Conservation (phyloP, 30 jellyfish, hydroid and myxozoan genomes). For the Clytia hemisphaerica region DNA sequence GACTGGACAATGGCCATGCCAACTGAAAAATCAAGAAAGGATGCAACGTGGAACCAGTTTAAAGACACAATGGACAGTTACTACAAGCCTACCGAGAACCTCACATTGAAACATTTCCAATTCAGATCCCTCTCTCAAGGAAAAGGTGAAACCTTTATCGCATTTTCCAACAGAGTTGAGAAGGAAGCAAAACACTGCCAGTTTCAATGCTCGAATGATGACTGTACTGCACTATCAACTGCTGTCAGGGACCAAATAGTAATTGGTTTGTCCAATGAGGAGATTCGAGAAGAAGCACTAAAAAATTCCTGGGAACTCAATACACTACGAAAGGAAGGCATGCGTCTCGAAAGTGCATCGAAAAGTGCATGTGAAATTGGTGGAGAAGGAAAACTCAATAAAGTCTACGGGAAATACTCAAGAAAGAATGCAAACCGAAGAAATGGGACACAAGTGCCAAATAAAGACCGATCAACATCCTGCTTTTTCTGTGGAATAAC, state of each 20-base stretch:
- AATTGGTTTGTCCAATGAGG: neutral
- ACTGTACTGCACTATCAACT: neutral
- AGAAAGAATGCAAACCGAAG: neutral
- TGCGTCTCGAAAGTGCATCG: neutral
- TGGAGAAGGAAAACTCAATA: too few species aligned
- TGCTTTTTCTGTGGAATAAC: neutral
- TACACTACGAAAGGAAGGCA: neutral
- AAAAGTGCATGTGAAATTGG: neutral
- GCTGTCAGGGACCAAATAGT: constrained; percentile 3
- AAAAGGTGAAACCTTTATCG: neutral
- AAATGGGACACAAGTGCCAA: neutral
- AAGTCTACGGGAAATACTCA: neutral
- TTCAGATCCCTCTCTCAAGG: neutral
- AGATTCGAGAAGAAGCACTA: neutral
- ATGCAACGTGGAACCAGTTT: too few species aligned
- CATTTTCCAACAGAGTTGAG: neutral
- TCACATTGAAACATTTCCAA: neutral
- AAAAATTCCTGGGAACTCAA: neutral
- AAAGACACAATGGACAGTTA: neutral
- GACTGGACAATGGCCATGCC: too few species aligned
- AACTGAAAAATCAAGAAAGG: too few species aligned
- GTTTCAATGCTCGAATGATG: neutral
- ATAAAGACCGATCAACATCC: neutral
- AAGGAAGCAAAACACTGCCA: neutral
- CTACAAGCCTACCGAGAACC: neutral